phyloP scores from a whole-genome alignment of 2,113 vertebrate genomes.

The Cottus gobio region DNA sequence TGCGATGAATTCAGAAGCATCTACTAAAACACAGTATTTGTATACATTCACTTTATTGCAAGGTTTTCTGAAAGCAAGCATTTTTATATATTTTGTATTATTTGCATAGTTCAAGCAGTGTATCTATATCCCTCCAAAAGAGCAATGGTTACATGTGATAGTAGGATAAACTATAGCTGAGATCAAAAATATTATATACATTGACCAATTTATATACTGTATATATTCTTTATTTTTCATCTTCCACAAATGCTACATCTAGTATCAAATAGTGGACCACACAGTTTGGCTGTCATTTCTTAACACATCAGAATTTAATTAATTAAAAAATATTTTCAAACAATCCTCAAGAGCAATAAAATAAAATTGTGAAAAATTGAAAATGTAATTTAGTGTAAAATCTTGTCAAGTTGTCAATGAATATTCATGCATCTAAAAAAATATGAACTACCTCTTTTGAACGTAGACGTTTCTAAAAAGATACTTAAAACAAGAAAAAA shows the following conservation, averaged over 20 bases:
- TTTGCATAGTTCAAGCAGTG: constrained; percentile 85
- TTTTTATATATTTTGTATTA: constrained; percentile 56
- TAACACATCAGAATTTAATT: constrained; percentile 46
- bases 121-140: constrained; percentile 56
- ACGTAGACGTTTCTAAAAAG: constrained; percentile 62
- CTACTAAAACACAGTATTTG: constrained; percentile 63
- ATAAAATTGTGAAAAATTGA: constrained; percentile 66
- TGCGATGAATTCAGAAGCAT: constrained; percentile 57
- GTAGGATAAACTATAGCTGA: constrained; percentile 62
- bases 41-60: constrained; percentile 86
- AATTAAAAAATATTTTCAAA: constrained; percentile 67
- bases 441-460: constrained; percentile 68
- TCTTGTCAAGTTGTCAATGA: constrained; percentile 59
- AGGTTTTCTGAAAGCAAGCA: constrained; percentile 80
- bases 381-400: constrained; percentile 66
- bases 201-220: constrained; percentile 57
- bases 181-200: constrained; percentile 77
- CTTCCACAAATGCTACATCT: constrained; percentile 76
- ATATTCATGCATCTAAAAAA: constrained; percentile 76
- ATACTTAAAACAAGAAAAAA: constrained; percentile 68
- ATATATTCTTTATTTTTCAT: constrained; percentile 51
- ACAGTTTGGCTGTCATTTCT: constrained; percentile 48
- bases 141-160: constrained; percentile 68
- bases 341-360: constrained; percentile 61
- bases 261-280: constrained; percentile 73